Evolutionary conservation across 2,888 invertebrate genomes (phyloP).

Genomic region (Ectemnius continuus): DNA sequence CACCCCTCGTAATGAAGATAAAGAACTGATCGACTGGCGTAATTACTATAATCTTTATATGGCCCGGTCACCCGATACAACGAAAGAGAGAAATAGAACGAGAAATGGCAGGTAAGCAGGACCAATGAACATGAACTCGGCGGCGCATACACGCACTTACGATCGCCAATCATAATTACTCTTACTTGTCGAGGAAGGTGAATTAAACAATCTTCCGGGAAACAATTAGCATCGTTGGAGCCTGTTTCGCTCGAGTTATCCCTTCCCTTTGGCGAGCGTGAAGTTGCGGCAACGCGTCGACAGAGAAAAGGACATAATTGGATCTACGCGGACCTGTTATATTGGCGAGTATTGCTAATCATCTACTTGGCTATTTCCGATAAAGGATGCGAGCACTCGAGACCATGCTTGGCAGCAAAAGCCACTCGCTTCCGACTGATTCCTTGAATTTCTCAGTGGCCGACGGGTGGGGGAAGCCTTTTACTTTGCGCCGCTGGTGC

Average conservation of each 20-base stretch:
- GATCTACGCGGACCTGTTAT: conserved; percentile 20
- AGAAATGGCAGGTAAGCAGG: too few species aligned
- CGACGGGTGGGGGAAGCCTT: not conserved
- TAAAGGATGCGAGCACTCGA: conserved; percentile 39
- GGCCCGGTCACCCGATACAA: too few species aligned
- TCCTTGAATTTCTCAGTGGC: not conserved
- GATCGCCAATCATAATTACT: conserved; percentile 3
- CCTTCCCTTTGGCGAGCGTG: not conserved
- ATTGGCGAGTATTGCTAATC: conserved; percentile 15
- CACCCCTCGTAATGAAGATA: too few species aligned
- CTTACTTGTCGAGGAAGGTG: not conserved
- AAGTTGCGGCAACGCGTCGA: conserved; percentile 5
- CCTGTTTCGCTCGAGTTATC: conserved; percentile 10
- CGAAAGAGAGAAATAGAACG: too few species aligned
- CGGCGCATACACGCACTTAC: too few species aligned
- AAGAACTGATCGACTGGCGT: too few species aligned
- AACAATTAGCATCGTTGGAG: not conserved
- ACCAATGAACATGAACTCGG: too few species aligned
- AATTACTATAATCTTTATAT: too few species aligned
- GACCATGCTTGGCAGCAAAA: conserved; percentile 26
- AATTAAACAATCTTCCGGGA: conserved; percentile 11
- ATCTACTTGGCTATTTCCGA: conserved; percentile 41
- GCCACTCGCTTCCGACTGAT: not conserved
- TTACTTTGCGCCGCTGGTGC: too few species aligned
- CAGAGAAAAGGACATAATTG: conserved; percentile 38